Base-by-base conservation (phyloP, 2,888 invertebrate genomes). In the Hartigia nigra region DNA sequence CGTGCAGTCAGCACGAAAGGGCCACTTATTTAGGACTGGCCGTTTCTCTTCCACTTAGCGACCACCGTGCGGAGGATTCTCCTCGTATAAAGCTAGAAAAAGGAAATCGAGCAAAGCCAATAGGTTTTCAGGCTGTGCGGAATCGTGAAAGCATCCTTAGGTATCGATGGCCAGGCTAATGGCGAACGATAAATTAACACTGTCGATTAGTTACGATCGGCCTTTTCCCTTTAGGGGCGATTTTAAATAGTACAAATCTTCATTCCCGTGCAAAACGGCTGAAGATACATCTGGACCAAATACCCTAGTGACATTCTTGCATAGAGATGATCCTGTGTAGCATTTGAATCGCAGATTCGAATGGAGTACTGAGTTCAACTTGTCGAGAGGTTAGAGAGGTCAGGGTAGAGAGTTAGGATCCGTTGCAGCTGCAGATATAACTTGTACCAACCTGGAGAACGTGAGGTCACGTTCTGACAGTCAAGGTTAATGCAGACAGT, bases 1-100 rank as follows among this genome's bases (percentile, higher is more conserved):
- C 72, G 72, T 31, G 32, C 72, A 34, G 72, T 31, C 72, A 34
- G 31, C 72, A 72, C 72, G 72, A 31, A 72, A 31, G 31, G 12
- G 72, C 72, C 32, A 31, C 32, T 72, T 72, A 72, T 72, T 72
- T 72, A 72, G 72, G 12, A 34, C 31, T 23, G 34, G 72, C n/a
- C 72, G 72, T 72, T 31, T 32, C 72, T 72, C 72, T 12, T 72
- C 34, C 72, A 32, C 72, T 34, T 31, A 72, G 72, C 72, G 32
- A 34, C 34, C 32, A 72, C 32, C 72, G 72, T 34, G 72, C 72
- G 72, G 72, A 32, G 32, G 72, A 72, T 32, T 72, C n/a, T 3
- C 12, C 9, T 55, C 1, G 55, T 23, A 2, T 9, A 55, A 55
- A 55, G 55, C 55, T 23, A 23, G 55, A 55, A 55, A 55, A 55